Percentiles rank a stretch among this genome's conserved stretches.
phyloP scores from a whole-genome alignment of 2,888 invertebrate species.

The Synergus laeviventris region DNA sequence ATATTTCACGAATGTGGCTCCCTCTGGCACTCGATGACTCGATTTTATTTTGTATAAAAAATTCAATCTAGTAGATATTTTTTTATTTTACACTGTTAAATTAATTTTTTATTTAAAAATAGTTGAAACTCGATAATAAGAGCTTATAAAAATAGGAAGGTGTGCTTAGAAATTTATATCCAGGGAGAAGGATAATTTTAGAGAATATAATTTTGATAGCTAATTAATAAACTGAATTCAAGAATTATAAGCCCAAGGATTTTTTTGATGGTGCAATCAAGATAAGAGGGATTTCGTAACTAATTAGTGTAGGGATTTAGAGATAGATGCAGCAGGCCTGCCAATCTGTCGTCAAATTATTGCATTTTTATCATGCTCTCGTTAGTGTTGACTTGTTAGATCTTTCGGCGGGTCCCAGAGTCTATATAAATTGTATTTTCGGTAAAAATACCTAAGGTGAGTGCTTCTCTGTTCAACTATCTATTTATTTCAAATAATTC shows the following conservation, averaged over 20 bases:
- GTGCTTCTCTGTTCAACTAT: conserved; percentile 7
- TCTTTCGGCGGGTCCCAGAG: conserved; percentile 32
- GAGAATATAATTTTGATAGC: not conserved
- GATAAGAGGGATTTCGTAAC: not conserved
- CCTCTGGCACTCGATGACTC: conserved; percentile 47
- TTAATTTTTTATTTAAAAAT: not conserved
- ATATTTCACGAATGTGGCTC: conserved; percentile 50
- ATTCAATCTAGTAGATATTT: not conserved
- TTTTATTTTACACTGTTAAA: not conserved
- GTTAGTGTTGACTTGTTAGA: conserved; percentile 38
- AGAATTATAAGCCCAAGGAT: not conserved
- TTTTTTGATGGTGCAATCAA: conserved; percentile 20
- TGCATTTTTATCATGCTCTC: conserved; percentile 48
- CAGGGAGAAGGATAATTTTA: not conserved
- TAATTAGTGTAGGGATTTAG: conserved; percentile 46
- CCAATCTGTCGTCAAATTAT: conserved; percentile 57
- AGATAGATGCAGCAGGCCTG: conserved; percentile 58
- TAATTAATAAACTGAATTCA: not conserved
- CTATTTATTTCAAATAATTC: not conserved
- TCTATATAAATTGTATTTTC: conserved; percentile 9
- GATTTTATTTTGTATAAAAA: not conserved
- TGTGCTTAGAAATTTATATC: conserved; percentile 19
- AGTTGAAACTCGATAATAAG: not conserved
- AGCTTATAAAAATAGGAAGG: conserved; percentile 18
- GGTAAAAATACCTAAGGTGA: not conserved